phyloP scores from a whole-genome alignment of 1,140 invertebrate species.

The Sycophila sp. region DNA sequence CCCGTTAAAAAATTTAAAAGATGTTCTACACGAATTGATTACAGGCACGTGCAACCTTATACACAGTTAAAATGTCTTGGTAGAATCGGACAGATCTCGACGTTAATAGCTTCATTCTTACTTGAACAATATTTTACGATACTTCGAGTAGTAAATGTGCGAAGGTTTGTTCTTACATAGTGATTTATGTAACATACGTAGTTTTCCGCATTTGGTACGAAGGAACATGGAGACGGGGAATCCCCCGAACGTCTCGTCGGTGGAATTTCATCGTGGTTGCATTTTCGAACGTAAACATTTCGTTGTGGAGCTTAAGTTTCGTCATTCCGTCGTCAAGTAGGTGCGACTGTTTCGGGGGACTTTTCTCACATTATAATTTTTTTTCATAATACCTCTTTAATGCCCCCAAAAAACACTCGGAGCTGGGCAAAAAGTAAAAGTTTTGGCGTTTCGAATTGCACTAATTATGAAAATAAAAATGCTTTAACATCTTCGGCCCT shows the following conservation, averaged over 20 bases:
- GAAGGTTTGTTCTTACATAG: too few relatives aligned
- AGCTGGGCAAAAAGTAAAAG: slow-evolving; percentile 4
- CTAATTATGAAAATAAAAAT: too few relatives aligned
- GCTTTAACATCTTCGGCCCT: too few relatives aligned
- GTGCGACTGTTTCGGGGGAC: slow-evolving; percentile 9
- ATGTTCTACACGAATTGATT: too few relatives aligned
- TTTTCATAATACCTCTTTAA: slow-evolving; percentile 21
- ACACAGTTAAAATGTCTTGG: too few relatives aligned
- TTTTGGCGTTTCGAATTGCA: slow-evolving; percentile 13
- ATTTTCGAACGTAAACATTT: not conserved
- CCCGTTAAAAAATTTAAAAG: too few relatives aligned
- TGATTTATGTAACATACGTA: not conserved
- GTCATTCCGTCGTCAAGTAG: not conserved
- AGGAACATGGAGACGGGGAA: slow-evolving; percentile 35
- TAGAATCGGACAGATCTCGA: too few relatives aligned
- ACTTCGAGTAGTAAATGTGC: too few relatives aligned
- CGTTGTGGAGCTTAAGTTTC: not conserved
- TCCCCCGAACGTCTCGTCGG: not conserved
- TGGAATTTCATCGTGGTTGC: slow-evolving; percentile 22
- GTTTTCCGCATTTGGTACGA: slow-evolving; percentile 37
- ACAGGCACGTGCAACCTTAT: too few relatives aligned
- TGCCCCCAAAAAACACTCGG: not conserved
- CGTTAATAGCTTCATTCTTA: too few relatives aligned
- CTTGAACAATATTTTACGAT: too few relatives aligned
- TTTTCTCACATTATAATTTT: not conserved